Evolutionary conservation across 2,797 vertebrate genomes (phyloP).

Genomic region (Knipowitschia caucasica): DNA sequence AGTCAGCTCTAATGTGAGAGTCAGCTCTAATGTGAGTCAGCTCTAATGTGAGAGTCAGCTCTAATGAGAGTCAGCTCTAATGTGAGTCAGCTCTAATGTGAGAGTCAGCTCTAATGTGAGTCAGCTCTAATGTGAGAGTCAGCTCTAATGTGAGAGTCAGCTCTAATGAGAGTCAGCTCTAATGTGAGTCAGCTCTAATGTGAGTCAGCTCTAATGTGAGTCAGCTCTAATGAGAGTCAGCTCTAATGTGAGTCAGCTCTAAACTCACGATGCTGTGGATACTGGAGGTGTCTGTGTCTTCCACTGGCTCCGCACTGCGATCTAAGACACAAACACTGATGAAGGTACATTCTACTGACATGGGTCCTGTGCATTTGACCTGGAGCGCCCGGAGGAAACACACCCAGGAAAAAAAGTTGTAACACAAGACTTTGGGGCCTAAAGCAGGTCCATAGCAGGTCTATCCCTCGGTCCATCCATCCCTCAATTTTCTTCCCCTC

Average conservation of each 20-base stretch:
- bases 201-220: background rate
- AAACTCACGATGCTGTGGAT: conserved; percentile 81
- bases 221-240: background rate
- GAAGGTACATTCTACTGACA: background rate
- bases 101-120: background rate
- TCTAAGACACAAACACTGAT: conserved; percentile 56
- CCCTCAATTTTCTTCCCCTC: no score
- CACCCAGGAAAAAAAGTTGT: no score
- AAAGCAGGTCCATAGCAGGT: no score
- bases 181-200: conserved; percentile 1
- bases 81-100: conserved; percentile 1
- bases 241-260: background rate
- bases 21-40: background rate
- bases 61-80: no score
- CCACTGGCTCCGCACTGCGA: conserved; percentile 86
- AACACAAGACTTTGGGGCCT: no score
- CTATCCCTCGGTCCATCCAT: no score
- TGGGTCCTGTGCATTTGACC: no score
- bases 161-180: no score
- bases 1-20: background rate
- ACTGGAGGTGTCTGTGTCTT: conserved; percentile 93
- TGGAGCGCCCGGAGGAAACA: no score
- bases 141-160: background rate
- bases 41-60: background rate
- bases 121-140: background rate